phyloP scores from a whole-genome alignment of 2,113 vertebrate genomes.

The Eretmochelys imbricata region DNA sequence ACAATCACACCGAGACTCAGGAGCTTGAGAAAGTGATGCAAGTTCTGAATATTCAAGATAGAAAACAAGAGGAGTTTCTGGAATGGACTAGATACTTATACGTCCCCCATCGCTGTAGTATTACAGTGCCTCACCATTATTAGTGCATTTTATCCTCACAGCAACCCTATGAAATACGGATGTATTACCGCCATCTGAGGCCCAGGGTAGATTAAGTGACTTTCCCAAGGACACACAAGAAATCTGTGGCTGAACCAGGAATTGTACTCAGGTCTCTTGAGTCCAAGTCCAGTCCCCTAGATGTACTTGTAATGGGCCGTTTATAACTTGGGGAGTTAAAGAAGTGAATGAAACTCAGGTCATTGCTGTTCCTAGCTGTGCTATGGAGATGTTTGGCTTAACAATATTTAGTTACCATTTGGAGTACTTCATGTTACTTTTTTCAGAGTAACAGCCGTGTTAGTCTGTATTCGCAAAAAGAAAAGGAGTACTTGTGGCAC shows the following conservation, averaged over 20 bases:
- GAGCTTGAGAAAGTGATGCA: not conserved
- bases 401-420: not conserved
- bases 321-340: not conserved
- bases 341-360: not conserved
- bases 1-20: not conserved
- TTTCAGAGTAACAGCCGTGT: no score
- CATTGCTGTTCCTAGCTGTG: not conserved
- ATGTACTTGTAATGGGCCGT: not conserved
- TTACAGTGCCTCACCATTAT: not conserved
- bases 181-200: not conserved
- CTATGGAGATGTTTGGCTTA: not conserved
- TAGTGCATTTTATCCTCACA: not conserved
- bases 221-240: not conserved
- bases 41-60: not conserved
- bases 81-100: accelerated
- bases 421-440: not conserved
- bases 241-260: no score
- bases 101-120: accelerated
- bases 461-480: no score
- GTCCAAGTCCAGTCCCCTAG: not conserved
- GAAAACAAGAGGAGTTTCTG: not conserved
- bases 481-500: no score
- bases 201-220: not conserved
- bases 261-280: not conserved
- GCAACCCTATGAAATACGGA: not conserved